These are phyloP conservation scores for Hozukius guyotensis DNA, from an alignment of 2,797 vertebrate genomes.

Conservation along the genomic window DNA sequence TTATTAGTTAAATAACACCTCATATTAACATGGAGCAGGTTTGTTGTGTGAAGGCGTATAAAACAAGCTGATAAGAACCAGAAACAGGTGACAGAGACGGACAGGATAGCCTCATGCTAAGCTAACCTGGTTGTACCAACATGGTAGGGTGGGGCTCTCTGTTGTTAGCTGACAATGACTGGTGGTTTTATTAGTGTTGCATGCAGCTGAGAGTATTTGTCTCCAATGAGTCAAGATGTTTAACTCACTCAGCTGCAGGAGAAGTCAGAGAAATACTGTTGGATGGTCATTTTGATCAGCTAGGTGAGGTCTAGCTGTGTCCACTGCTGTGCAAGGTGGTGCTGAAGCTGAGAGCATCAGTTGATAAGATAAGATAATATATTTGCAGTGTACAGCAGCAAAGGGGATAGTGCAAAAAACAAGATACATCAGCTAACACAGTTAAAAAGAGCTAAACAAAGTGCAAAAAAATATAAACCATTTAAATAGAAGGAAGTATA, in stretches of 20 bases:
- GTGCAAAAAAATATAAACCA: too few species aligned
- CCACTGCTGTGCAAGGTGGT: not conserved
- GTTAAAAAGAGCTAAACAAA: too few species aligned
- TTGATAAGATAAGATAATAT: not conserved
- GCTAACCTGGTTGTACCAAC: not conserved
- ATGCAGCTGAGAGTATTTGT: not conserved
- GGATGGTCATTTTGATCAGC: not conserved
- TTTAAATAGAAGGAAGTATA: too few species aligned
- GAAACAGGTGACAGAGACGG: rapidly evolving
- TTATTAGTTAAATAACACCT: not conserved
- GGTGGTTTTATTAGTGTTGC: not conserved
- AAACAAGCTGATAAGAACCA: rapidly evolving
- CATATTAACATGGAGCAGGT: rapidly evolving
- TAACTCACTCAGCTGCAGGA: not conserved
- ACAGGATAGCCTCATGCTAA: not conserved
- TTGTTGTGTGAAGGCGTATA: rapidly evolving
- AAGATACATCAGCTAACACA: too few species aligned
- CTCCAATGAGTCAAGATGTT: not conserved
- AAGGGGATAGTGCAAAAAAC: too few species aligned
- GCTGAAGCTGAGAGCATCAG: slow-evolving; percentile 30
- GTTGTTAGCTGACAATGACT: slow-evolving; percentile 25
- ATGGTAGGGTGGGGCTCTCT: slow-evolving; percentile 67
- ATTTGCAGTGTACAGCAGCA: too few species aligned
- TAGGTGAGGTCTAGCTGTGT: rapidly evolving
- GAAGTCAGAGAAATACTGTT: not conserved